Base-by-base conservation (phyloP, 2,888 invertebrate species). In the Drosophila histrio region DNA sequence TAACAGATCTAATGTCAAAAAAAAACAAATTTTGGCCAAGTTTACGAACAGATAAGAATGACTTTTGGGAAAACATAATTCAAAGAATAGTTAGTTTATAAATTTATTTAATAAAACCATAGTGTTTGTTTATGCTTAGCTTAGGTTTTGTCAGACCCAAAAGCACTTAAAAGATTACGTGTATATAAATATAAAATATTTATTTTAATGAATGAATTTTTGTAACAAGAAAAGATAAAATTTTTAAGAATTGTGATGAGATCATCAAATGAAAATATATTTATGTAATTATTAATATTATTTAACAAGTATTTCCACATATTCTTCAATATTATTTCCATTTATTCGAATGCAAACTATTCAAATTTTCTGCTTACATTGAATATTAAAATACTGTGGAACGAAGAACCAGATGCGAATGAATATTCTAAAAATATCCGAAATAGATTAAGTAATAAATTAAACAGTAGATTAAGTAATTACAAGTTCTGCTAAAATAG, bases 1-100 rank as follows among this genome's bases (percentile, higher is more conserved):
- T 72, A 72, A 53, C 26, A 60, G 47, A 64, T 59, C 72, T 54
- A 41, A 63, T 63, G 30, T 74, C 34, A 47, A n/a, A 46, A 50
- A 52, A 46, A 54, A 15, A 22, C 24, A 39, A 32, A 22, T 56
- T 49, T 56, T 53, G 39, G 32, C 50, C 38, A 47, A 69, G 6
- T 50, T 38, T 38, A 15, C 26, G 1, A 19, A 2, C 6, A 22
- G 75, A 75, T 68, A 74, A 72, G 59, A 64, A 36, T 21, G 19
- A 19, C 19, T 32, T 32, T 17, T 11, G 28, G 11, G 13, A 21
- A 34, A 11, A 21, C 8, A n/a, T 0, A 38, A 24, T 61, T 38
- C 17, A 7, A 3, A 11, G 28, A 41, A 36, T 22, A 13, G 13
- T 17, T 36, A 19, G 22, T 21, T 30, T 3, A 38, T 17, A 21